A percentile compares a stretch with the other conserved stretches of the same genome.
These are phyloP conservation scores for Cavia aperea DNA, from an alignment of 2,113 vertebrate species.

Conservation along the genomic window DNA sequence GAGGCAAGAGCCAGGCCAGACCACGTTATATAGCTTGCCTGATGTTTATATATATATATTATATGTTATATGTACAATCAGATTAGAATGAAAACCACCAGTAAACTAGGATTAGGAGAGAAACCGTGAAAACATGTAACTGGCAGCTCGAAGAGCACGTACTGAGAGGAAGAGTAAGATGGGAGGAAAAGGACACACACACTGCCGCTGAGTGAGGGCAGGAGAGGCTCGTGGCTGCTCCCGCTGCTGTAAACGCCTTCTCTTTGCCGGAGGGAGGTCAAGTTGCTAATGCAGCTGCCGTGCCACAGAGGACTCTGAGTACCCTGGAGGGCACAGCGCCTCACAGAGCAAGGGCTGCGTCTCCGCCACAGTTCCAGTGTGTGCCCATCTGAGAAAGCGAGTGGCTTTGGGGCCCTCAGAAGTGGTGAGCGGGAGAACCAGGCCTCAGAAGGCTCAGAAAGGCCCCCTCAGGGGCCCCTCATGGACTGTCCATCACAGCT, in stretches of 20 bases:
- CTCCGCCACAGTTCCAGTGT: not conserved
- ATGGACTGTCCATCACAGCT: not conserved
- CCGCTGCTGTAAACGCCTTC: not conserved
- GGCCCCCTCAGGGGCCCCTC: not conserved
- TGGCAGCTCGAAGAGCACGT: not conserved
- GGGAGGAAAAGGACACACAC: not conserved
- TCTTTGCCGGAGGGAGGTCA: not conserved
- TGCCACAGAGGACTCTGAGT: not conserved
- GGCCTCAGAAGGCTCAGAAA: not conserved
- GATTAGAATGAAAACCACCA: conserved; percentile 32
- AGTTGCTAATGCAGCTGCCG: not conserved
- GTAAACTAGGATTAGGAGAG: conserved; percentile 21
- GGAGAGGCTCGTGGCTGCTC: not conserved
- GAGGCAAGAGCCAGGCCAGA: not conserved
- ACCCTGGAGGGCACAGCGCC: not conserved
- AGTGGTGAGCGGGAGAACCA: not conserved
- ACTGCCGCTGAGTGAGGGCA: not conserved
- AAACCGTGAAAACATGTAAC: not conserved
- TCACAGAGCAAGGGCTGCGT: not conserved
- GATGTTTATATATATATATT: conserved; percentile 8
- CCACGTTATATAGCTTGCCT: not conserved
- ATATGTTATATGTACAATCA: conserved; percentile 7
- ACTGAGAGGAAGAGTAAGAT: too few species aligned
- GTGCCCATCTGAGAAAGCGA: not conserved
- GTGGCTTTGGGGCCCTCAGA: rapidly evolving